Evolutionary conservation across 1,140 invertebrate species (phyloP), one percentile per base, ranked within the genome.

Genomic region (Lepidotrigona ventralis): DNA sequence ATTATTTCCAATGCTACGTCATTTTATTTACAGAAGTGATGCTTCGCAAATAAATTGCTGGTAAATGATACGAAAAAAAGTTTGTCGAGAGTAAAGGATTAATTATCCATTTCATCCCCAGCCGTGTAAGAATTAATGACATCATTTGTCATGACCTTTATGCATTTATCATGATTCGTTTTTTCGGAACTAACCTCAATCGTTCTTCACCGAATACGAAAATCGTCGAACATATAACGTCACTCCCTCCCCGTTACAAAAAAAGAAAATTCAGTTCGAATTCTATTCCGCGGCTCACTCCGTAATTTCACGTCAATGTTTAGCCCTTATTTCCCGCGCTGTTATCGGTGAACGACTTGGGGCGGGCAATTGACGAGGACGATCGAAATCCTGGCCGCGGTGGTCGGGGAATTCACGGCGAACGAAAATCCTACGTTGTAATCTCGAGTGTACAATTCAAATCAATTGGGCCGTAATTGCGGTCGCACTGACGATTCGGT

Each of bases 381-480:
- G 68, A 17, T 33, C 19, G 76, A 64, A 83, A 71, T 79, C 39
- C 23, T 58, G 14, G 19, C 14, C 8, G 23, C 17, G 69, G n/a
- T 26, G 71, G 17, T n/a, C 63, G 51, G 56, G 80, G 26, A 56
- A 85, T 29, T 78, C n/a, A n/a, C 51, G 66, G 64, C 51, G 14
- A 23, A 14, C 12, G 53, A 19, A 15, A 63, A n/a, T 21, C 77
- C 54, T 33, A 58, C 12, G 69, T 33, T 23, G 26, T 66, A 29
- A 78, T 69, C 53, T 23, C 80, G 69, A 79, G 64, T 76, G 53
- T 29, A 66, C 71, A 66, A 87, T 87, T 86, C 82, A 76, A 86
- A 83, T 86, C 75, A 87, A 87, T 83, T 76, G 84, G 53, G 14
- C 29, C 26, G 53, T 87, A 87, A 87, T 87, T 87, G 85, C 54